Percentiles rank a stretch among this genome's conserved stretches.
These are phyloP conservation scores for Carduelis carduelis DNA, from an alignment of 2,797 vertebrate species.

Conservation along the genomic window DNA sequence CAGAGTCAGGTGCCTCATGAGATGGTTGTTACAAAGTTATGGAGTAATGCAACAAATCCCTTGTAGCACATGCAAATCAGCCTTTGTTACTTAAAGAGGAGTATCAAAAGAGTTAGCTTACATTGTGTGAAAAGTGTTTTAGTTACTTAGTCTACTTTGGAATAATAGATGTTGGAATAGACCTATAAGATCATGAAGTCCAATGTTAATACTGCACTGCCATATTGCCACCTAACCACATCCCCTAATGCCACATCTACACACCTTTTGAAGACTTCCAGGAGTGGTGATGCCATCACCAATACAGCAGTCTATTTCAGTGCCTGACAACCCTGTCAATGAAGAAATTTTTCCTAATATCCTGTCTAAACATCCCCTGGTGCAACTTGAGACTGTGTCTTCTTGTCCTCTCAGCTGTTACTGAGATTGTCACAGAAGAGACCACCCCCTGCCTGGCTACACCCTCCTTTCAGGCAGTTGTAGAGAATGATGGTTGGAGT, in stretches of 20 bases:
- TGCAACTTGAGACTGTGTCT: background rate
- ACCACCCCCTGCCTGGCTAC: accelerated
- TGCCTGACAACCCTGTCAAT: background rate
- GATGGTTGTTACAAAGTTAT: background rate
- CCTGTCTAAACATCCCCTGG: background rate
- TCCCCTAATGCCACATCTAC: background rate
- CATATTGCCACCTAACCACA: no score
- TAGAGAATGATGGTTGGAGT: background rate
- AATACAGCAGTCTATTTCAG: background rate
- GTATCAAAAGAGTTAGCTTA: background rate
- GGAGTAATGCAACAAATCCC: background rate
- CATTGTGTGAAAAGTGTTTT: background rate
- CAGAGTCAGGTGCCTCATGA: background rate
- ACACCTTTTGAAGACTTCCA: background rate
- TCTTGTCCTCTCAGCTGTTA: background rate
- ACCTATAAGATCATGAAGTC: background rate
- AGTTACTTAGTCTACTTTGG: background rate
- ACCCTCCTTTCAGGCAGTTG: background rate
- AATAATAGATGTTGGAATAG: background rate
- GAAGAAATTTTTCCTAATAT: background rate
- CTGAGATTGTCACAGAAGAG: background rate
- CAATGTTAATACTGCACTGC: background rate
- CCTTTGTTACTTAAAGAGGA: background rate
- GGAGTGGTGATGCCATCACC: background rate
- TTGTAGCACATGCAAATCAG: background rate